Evolutionary conservation across 1,140 invertebrate species (phyloP), one percentile per base, ranked within the genome.

Genomic region (Euwallacea fornicatus): DNA sequence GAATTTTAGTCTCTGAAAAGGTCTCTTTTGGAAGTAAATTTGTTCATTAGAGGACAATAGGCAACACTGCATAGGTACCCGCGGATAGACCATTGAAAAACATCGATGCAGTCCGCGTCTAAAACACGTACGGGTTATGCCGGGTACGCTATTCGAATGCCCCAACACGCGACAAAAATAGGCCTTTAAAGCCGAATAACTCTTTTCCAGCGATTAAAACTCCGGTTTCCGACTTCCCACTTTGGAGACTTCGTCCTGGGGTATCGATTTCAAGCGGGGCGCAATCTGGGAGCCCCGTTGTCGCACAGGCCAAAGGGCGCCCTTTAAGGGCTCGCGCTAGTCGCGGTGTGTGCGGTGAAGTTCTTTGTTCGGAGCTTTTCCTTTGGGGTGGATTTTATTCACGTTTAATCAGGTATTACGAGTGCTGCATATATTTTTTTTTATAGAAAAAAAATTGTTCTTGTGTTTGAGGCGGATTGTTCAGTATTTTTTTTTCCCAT

Each of bases 61-160:
- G 60, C 68, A 70, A 70, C 68, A 42, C 13, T 42, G 68, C 61
- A 15, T 55, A 65, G 13, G 55, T 50, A 70, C 42, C 60, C 33
- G 50, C 68, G 68, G 50, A 46, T 53, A 47, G 46, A 13, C 68
- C 53, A 70, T 70, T 64, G 68, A 70, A 70, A 54, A 70, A 58
- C 68, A 53, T 62, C 68, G 53, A 63, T 63, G 60, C 68, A 70
- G 67, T 69, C 7, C 43, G 60, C 67, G 47, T 63, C 60, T 50
- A 47, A 70, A 70, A 64, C 68, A 62, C 68, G 21, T 33, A 33
- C 21, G 21, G 47, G 16, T 16, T 21, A 61, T 42, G 64, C 61
- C 61, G 61, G 61, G n/a, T 59, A 6, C 54, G 66, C 21, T n/a
- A 53, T 13, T 53, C 46, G 50, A 58, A 67, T 41, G 64, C 55